Conservation (phyloP, 2,797 vertebrate species). For the Megalops cyprinoides region DNA sequence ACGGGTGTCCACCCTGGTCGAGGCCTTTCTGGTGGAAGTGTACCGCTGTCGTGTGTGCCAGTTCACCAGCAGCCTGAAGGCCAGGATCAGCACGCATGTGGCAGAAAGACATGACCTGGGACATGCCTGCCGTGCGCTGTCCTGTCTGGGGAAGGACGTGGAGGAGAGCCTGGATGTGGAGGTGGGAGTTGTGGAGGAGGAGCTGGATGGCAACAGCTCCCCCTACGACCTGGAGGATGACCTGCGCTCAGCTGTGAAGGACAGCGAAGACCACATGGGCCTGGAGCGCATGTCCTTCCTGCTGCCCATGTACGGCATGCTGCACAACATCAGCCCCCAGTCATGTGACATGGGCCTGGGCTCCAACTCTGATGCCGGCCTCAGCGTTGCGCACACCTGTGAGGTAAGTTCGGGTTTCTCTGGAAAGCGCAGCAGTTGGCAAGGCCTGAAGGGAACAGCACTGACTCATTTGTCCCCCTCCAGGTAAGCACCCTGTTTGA, state of each 20-base stretch:
- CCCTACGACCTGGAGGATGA: constrained; percentile 47
- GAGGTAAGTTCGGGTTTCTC: constrained; percentile 58
- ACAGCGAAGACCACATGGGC: constrained; percentile 59
- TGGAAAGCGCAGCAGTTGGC: not conserved
- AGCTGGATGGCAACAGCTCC: constrained; percentile 36
- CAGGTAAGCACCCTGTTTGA: constrained; percentile 74
- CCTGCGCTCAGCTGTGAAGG: constrained; percentile 61
- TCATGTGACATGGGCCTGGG: constrained; percentile 60
- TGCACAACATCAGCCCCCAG: constrained; percentile 62
- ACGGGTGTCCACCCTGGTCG: constrained; percentile 54
- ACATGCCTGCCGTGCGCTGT: constrained; percentile 8
- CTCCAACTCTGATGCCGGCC: constrained; percentile 45
- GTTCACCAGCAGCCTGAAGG: constrained; percentile 67
- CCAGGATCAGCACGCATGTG: constrained; percentile 59
- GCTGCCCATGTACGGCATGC: constrained; percentile 63
- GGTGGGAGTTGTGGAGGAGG: constrained; percentile 34
- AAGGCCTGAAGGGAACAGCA: not conserved
- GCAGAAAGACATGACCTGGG: constrained; percentile 45
- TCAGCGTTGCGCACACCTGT: constrained; percentile 60
- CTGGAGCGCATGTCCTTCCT: constrained; percentile 60
- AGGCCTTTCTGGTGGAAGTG: constrained; percentile 71
- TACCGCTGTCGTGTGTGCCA: constrained; percentile 67
- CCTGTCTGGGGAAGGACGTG: constrained; percentile 44
- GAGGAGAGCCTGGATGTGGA: constrained; percentile 33
- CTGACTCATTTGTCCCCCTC: not conserved